Base-by-base conservation (phyloP, 2,113 vertebrate genomes). In the Marmota flaviventris region DNA sequence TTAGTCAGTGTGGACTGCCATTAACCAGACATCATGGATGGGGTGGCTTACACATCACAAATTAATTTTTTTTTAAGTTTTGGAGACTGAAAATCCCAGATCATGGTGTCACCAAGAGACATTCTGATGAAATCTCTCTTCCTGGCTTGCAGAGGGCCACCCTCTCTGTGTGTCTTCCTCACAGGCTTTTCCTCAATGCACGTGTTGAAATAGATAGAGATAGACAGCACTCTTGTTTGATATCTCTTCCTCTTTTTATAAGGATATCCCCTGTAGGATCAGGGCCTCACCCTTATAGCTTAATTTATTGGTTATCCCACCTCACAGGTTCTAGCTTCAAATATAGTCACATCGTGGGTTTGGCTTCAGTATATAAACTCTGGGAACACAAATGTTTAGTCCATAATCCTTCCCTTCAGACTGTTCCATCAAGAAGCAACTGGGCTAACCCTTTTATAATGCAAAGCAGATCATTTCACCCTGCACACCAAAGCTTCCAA, bases 91-190 rank as follows among this genome's bases (percentile, higher is more conserved):
- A 85, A 73, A 25, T 53, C 18, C 9, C 13, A 77, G n/a, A 32
- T 58, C 29, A 73, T 2, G 1, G 17, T 42, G 11, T 24, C 13
- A 67, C 10, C 12, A 1, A 0, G 14, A 13, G 51, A 3, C 2
- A 5, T 58, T 25, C 1, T 78, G 42, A 37, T 18, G 25, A 79
- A 16, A 5, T 5, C n/a, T 90, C 45, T 69, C 48, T 56, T 39
- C 16, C 25, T 42, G 27, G 34, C 42, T 69, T 85, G 12, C 83
- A 56, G 45, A 32, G 5, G 61, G 32, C 14, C 3, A 14, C 29
- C 29, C 78, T 83, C 69, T 20, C 16, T 7, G 4, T 42, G 17
- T 67, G 13, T 65, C 27, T 75, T 51, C 8, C 39, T 58, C 27
- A 14, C 4, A 1, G 32, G 34, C 37, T 3, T 70, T 70, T 77